phyloP scores from a whole-genome alignment of 1,140 invertebrate species.

The Brachionus koreanus region DNA sequence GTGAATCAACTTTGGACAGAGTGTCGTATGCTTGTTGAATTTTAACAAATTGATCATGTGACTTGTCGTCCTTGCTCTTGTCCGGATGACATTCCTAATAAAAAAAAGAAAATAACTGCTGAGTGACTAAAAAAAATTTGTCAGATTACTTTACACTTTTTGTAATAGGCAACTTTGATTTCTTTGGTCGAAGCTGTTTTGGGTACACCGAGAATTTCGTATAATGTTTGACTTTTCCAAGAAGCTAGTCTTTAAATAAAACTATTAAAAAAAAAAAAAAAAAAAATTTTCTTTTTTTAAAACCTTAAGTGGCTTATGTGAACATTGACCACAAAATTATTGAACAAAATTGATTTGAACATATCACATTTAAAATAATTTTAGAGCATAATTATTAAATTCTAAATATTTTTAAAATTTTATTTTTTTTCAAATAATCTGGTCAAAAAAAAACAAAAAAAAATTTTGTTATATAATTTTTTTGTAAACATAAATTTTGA shows the following conservation, averaged over 20 bases:
- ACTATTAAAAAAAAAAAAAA: not conserved
- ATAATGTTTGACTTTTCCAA: slow-evolving; percentile 17
- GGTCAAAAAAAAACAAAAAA: not conserved
- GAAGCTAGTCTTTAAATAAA: not conserved
- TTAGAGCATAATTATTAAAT: not conserved
- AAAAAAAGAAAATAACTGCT: not conserved
- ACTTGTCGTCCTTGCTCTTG: not conserved
- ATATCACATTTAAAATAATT: slow-evolving; percentile 3
- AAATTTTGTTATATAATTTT: slow-evolving; percentile 11
- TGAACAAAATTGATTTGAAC: slow-evolving; percentile 26
- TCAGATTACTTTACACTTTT: slow-evolving; percentile 36
- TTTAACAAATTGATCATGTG: slow-evolving; percentile 38
- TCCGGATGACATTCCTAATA: slow-evolving; percentile 32
- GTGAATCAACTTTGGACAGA: slow-evolving; percentile 1
- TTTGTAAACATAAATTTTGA: slow-evolving; percentile 13
- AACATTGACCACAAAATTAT: not conserved
- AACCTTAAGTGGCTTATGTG: not conserved
- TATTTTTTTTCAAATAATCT: not conserved
- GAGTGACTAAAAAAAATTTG: not conserved
- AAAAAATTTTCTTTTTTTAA: not conserved
- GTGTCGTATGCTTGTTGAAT: slow-evolving; percentile 23
- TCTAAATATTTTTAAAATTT: not conserved
- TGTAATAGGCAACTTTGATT: slow-evolving; percentile 36
- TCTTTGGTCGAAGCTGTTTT: not conserved
- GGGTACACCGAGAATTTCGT: slow-evolving; percentile 19